Evolutionary conservation across 2,888 invertebrate genomes (phyloP).

Genomic region (Flexamia atlantica): DNA sequence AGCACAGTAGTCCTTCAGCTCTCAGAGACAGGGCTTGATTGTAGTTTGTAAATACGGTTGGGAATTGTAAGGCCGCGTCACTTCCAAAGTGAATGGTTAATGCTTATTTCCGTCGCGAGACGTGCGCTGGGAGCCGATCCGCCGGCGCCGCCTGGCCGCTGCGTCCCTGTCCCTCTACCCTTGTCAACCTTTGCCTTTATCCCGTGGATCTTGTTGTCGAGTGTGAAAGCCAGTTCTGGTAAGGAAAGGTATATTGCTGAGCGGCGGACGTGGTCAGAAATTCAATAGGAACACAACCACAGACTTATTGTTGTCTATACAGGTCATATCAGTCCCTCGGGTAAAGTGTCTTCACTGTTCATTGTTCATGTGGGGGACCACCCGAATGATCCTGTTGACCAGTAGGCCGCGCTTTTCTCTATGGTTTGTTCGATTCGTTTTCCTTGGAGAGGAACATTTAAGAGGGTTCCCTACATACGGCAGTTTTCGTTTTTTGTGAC

Average conservation of each 20-base stretch:
- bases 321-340: not conserved
- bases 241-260: too few relatives aligned
- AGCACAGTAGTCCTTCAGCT: too few relatives aligned
- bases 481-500: too few relatives aligned
- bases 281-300: not conserved
- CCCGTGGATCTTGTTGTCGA: too few relatives aligned
- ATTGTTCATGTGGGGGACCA: not conserved
- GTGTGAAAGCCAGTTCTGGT: too few relatives aligned
- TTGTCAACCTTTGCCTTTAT: too few relatives aligned
- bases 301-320: not conserved
- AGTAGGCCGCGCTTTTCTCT: not conserved
- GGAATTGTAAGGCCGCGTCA: conserved; percentile 16
- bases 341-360: not conserved
- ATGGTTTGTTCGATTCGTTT: not conserved
- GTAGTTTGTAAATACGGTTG: not conserved
- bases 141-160: too few relatives aligned
- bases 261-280: not conserved
- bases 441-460: too few relatives aligned
- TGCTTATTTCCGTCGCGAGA: conserved; percentile 13
- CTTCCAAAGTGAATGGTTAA: conserved; percentile 24
- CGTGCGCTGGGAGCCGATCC: not conserved
- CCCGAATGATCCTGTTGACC: not conserved
- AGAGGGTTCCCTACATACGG: too few relatives aligned
- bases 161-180: too few relatives aligned
- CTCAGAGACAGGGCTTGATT: not conserved